phyloP scores from a whole-genome alignment of 2,888 invertebrate genomes.

The Lissocephala sabroskyi region DNA sequence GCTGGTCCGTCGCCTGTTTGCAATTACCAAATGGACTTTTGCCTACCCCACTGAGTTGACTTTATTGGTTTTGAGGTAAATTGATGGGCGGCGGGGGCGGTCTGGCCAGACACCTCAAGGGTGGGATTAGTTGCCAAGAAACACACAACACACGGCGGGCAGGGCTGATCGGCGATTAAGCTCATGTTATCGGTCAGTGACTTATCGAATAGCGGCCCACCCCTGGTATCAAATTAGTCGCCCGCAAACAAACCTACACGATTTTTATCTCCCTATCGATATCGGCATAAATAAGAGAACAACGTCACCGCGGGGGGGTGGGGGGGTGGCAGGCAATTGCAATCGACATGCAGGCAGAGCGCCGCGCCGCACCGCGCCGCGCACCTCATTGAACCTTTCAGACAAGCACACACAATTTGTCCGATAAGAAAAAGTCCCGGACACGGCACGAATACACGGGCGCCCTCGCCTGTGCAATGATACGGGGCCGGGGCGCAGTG shows the following conservation, averaged over 20 bases:
- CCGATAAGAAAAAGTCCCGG: conserved; percentile 54
- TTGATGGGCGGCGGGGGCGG: background rate
- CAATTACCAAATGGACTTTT: conserved; percentile 52
- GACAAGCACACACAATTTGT: conserved; percentile 61
- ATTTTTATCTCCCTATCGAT: conserved; percentile 42
- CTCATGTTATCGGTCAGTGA: too few species aligned
- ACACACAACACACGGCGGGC: too few species aligned
- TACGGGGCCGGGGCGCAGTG: conserved; percentile 13
- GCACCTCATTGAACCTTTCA: conserved; percentile 61
- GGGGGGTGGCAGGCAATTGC: conserved; percentile 36
- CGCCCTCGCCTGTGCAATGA: background rate
- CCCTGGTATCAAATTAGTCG: too few species aligned
- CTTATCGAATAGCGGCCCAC: too few species aligned
- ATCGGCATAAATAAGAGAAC: conserved; percentile 38
- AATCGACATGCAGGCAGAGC: conserved; percentile 16
- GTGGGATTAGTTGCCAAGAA: too few species aligned
- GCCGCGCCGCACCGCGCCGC: too few species aligned
- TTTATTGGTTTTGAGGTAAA: conserved; percentile 40
- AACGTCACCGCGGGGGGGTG: conserved; percentile 5
- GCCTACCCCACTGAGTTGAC: conserved; percentile 31
- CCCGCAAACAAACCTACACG: conserved; percentile 31
- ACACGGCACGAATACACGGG: conserved; percentile 23
- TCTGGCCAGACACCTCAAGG: too few species aligned
- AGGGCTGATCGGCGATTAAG: too few species aligned
- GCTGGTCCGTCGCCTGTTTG: too few species aligned